Evolutionary conservation across 2,113 vertebrate genomes (phyloP), one percentile per base, ranked within the genome.

Genomic region (Stigmatopora nigra): DNA sequence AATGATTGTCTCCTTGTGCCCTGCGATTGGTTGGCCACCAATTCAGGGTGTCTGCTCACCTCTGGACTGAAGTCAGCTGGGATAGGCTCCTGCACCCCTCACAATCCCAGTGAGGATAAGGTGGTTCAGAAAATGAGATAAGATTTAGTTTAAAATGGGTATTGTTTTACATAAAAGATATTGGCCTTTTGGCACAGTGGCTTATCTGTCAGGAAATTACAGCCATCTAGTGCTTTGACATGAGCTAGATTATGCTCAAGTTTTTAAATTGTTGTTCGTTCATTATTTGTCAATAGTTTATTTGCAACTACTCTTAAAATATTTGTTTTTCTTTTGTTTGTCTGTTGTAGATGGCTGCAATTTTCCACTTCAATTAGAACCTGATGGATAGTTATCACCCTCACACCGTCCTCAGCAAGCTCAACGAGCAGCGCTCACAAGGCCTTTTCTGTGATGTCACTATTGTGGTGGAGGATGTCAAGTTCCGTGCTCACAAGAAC

Each of bases 391-490:
- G 90, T 82, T 87, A 92, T 55, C 95, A 99, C 81, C 92, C 94
- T 72, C 92, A 92, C 73, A 90, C 89, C 1, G 92, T 99, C 53
- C 95, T 99, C 36, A 92, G 92, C 79, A 91, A 91, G 81, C 88
- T 99, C 74, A 96, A 96, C 8, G 97, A 99, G 76, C 96, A 98
- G 75, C 95, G 96, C 48, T 94, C 92, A 31, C 92, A 93, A 57
- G 97, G 95, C 67, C 90, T 97, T 75, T 92, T 98, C 75, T 99
- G 97, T 16, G 97, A 99, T 67, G 94, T 99, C 64, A 98, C 96
- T 55, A 94, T 99, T 61, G 95, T 99, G 14, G 96, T 99, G 81
- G 96, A 96, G 80, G 97, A 99, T 64, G 95, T 95, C 62, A 99
- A 99, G 83, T 99, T 99, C 82, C 94, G 92, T 79, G 97, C 97